Evolutionary conservation across 2,888 invertebrate genomes (phyloP).

Genomic region (Adelognathus sp.): DNA sequence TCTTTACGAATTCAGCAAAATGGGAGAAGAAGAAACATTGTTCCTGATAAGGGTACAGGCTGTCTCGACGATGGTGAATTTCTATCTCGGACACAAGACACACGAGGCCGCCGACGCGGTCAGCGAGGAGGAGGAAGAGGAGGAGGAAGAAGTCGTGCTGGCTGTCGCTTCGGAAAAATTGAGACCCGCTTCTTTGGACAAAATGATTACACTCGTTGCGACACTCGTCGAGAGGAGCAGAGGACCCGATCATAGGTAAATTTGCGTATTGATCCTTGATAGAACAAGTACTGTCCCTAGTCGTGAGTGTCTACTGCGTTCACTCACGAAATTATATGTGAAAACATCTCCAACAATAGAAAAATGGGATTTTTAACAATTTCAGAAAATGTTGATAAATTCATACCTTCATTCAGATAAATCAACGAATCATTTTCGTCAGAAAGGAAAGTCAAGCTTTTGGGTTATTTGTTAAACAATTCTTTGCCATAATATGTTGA

Average conservation of each 20-base stretch:
- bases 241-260: slow-evolving; percentile 85
- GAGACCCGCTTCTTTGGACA: slow-evolving; percentile 94
- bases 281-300: too few species aligned
- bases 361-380: too few species aligned
- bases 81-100: slow-evolving; percentile 93
- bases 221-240: slow-evolving; percentile 94
- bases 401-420: too few species aligned
- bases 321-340: too few species aligned
- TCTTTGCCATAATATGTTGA: too few species aligned
- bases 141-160: slow-evolving; percentile 83
- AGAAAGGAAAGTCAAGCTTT: too few species aligned
- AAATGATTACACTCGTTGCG: slow-evolving; percentile 96
- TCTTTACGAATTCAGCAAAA: slow-evolving; percentile 95
- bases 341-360: too few species aligned
- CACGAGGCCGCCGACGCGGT: slow-evolving; percentile 88
- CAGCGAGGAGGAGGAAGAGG: slow-evolving; percentile 89
- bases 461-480: too few species aligned
- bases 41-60: slow-evolving; percentile 94
- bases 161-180: slow-evolving; percentile 88
- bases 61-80: slow-evolving; percentile 94
- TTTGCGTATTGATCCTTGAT: background rate
- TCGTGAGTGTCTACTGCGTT: too few species aligned
- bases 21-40: slow-evolving; percentile 96
- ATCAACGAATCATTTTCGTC: too few species aligned
- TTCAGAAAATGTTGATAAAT: too few species aligned